These are phyloP conservation scores for Drosophila obscura DNA, from an alignment of 1,140 invertebrate species.

Conservation along the genomic window DNA sequence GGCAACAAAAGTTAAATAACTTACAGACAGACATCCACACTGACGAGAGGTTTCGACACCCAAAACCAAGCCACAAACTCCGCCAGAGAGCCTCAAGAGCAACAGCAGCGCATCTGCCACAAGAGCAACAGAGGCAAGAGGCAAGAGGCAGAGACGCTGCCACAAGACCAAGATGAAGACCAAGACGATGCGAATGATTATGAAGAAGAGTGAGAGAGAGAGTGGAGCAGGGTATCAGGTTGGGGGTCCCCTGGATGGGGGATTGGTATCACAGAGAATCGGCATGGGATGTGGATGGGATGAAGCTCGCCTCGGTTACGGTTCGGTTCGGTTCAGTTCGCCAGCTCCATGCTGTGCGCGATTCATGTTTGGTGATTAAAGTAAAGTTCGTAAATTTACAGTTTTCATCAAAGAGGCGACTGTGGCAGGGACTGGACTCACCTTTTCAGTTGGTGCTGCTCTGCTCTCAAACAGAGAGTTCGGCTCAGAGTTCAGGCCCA, in stretches of 20 bases:
- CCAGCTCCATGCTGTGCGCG: slow-evolving; percentile 79
- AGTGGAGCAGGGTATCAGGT: slow-evolving; percentile 15
- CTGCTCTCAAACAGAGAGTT: slow-evolving; percentile 49
- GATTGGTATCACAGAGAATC: slow-evolving; percentile 48
- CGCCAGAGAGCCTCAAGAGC: neutral
- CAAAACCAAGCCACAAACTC: slow-evolving; percentile 41
- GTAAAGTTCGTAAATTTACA: slow-evolving; percentile 84
- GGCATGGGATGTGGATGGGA: slow-evolving; percentile 16
- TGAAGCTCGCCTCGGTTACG: slow-evolving; percentile 31
- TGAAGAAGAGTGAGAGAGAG: slow-evolving; percentile 20
- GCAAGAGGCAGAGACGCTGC: slow-evolving; percentile 18
- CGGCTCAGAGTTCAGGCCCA: slow-evolving; percentile 71
- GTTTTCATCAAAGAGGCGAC: slow-evolving; percentile 83
- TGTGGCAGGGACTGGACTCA: slow-evolving; percentile 81
- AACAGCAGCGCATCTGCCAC: slow-evolving; percentile 26
- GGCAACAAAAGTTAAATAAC: slow-evolving; percentile 48
- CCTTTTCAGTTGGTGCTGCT: slow-evolving; percentile 65
- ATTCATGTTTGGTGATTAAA: slow-evolving; percentile 83
- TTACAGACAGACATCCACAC: slow-evolving; percentile 19
- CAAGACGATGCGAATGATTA: slow-evolving; percentile 53
- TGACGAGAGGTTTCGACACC: slow-evolving; percentile 54
- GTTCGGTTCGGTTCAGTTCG: slow-evolving; percentile 6
- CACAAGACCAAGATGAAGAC: slow-evolving; percentile 22
- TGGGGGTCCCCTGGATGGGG: slow-evolving; percentile 15
- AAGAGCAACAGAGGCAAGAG: slow-evolving; percentile 21